Percentiles rank a stretch among this genome's conserved stretches.
These are phyloP conservation scores for Probaryconus sp. DNA, from an alignment of 1,140 invertebrate species.

Conservation along the genomic window DNA sequence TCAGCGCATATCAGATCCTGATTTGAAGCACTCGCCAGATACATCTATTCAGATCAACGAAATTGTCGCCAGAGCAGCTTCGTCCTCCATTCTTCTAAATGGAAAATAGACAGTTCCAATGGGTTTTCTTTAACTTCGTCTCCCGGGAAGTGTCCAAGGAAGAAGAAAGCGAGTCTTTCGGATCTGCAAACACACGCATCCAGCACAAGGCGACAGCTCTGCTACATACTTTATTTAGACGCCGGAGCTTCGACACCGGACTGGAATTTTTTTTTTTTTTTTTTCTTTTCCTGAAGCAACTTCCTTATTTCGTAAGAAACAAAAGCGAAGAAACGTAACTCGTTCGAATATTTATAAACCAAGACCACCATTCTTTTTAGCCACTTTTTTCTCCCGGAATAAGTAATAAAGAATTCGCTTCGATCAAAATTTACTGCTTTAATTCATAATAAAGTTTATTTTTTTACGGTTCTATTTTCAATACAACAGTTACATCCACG, in stretches of 20 bases:
- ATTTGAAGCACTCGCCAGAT: slow-evolving; percentile 52
- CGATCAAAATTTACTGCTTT: slow-evolving; percentile 37
- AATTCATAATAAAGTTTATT: slow-evolving; percentile 25
- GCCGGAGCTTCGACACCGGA: slow-evolving; percentile 7
- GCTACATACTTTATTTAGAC: slow-evolving; percentile 39
- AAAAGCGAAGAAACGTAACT: background rate
- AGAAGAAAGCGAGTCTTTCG: slow-evolving; percentile 30
- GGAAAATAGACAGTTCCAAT: slow-evolving; percentile 64
- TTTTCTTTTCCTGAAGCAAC: slow-evolving; percentile 1
- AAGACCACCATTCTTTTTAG: slow-evolving; percentile 1
- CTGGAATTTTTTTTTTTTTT: slow-evolving; percentile 4
- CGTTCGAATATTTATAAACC: slow-evolving; percentile 34
- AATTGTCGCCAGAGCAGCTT: slow-evolving; percentile 36
- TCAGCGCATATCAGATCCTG: slow-evolving; percentile 65
- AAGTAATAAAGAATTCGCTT: slow-evolving; percentile 16
- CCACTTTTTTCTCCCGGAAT: background rate
- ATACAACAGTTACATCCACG: no score
- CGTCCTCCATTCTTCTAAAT: slow-evolving; percentile 57
- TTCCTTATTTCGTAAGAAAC: slow-evolving; percentile 5
- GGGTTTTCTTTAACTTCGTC: slow-evolving; percentile 66
- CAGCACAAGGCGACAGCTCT: slow-evolving; percentile 9
- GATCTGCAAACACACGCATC: slow-evolving; percentile 19
- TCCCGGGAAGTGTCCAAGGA: slow-evolving; percentile 58
- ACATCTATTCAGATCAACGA: slow-evolving; percentile 64
- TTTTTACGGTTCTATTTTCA: background rate